These are phyloP conservation scores for Sula dactylatra DNA, from an alignment of 2,113 vertebrate genomes.

Conservation along the genomic window DNA sequence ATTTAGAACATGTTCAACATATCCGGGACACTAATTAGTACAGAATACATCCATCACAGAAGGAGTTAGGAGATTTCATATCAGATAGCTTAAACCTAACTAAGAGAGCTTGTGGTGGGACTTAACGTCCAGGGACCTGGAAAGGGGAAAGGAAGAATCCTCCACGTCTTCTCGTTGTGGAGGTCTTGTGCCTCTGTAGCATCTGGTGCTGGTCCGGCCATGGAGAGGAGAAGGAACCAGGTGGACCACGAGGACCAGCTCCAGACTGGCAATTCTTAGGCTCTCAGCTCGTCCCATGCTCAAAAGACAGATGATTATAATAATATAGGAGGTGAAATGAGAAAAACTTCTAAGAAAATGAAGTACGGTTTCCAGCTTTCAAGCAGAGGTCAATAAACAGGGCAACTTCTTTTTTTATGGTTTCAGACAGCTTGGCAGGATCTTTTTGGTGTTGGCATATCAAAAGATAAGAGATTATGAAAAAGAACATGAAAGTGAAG, in stretches of 20 bases:
- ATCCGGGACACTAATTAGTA: not conserved
- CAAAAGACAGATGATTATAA: not conserved
- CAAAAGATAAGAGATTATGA: slow-evolving; percentile 1
- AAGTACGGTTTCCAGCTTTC: not conserved
- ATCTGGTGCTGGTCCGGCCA: not conserved
- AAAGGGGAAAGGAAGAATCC: not conserved
- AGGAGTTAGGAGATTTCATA: not conserved
- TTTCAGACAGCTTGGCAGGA: not conserved
- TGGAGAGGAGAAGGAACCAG: not conserved
- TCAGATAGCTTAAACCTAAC: not conserved
- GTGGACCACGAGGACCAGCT: not conserved
- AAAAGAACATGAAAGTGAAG: slow-evolving; percentile 21
- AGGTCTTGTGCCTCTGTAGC: not conserved
- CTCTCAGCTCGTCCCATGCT: not conserved
- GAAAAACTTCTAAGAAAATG: not conserved
- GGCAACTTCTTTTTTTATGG: not conserved
- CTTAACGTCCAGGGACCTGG: not conserved
- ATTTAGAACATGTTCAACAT: not conserved
- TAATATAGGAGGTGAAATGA: not conserved
- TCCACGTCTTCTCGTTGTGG: not conserved
- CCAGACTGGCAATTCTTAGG: not conserved
- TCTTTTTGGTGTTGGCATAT: not conserved
- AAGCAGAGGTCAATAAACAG: slow-evolving; percentile 23
- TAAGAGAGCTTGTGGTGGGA: not conserved
- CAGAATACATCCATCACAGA: not conserved